Conservation (phyloP, 2,113 vertebrate species). For the Hemiscyllium ocellatum region DNA sequence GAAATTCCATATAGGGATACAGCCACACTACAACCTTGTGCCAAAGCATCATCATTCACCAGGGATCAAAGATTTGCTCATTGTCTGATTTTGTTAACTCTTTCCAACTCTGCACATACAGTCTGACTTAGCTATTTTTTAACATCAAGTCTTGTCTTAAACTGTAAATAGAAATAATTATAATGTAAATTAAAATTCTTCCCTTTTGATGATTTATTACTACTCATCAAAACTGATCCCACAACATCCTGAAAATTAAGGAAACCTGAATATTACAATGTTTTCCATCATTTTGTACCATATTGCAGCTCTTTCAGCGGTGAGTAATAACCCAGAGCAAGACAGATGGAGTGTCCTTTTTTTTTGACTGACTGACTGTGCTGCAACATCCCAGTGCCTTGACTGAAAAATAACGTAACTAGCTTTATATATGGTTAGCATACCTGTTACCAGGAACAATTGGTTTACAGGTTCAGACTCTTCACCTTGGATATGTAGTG, state of each 20-base stretch:
- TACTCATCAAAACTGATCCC: neutral
- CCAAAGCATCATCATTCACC: neutral
- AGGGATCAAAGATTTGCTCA: too few relatives aligned
- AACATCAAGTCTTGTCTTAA: neutral
- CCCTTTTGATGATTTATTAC: neutral
- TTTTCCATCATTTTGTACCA: neutral
- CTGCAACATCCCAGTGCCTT: neutral
- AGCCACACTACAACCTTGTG: neutral
- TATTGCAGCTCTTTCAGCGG: neutral
- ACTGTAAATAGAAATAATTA: neutral
- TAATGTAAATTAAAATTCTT: neutral
- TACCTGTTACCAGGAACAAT: neutral
- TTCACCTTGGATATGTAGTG: neutral
- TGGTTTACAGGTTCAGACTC: neutral
- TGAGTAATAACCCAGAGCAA: neutral
- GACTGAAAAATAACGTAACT: neutral
- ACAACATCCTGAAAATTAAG: neutral
- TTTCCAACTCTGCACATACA: neutral
- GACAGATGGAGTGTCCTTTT: conserved; percentile 20
- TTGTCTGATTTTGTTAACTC: neutral
- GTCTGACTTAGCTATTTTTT: neutral
- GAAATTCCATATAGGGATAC: neutral
- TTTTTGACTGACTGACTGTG: too few relatives aligned
- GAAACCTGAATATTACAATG: neutral
- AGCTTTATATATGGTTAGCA: neutral